Evolutionary conservation across 1,140 invertebrate genomes (phyloP).

Genomic region (Aphaenogaster rudis): DNA sequence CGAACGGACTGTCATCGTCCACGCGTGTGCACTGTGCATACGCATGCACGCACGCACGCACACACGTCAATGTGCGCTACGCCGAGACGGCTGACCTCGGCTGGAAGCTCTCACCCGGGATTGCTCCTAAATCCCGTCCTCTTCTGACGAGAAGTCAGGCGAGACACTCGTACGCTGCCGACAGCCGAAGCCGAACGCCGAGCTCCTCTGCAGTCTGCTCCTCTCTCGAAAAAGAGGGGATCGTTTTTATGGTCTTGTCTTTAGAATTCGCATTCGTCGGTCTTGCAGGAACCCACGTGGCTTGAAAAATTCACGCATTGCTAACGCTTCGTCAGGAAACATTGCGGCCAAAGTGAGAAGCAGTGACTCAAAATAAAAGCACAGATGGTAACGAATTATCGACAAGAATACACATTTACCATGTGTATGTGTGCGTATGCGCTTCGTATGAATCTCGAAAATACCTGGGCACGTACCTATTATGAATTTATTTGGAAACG

Average conservation of each 20-base stretch:
- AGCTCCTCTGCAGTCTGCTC: neutral
- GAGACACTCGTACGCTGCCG: neutral
- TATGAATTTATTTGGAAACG: too few relatives aligned
- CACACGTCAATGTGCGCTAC: neutral
- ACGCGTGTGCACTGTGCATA: neutral
- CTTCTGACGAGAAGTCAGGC: neutral
- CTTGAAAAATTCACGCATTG: neutral
- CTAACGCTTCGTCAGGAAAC: neutral
- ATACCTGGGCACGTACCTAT: too few relatives aligned
- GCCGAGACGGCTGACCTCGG: neutral
- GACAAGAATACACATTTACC: too few relatives aligned
- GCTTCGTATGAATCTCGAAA: neutral
- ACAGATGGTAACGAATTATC: too few relatives aligned
- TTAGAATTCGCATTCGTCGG: neutral
- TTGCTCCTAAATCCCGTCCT: neutral
- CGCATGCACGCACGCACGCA: neutral
- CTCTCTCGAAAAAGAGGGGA: neutral
- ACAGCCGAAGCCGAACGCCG: neutral
- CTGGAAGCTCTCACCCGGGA: neutral
- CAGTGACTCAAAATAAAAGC: too few relatives aligned
- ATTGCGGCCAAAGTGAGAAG: neutral
- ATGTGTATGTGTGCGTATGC: too few relatives aligned
- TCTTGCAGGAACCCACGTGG: neutral
- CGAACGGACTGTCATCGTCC: slow-evolving; percentile 5
- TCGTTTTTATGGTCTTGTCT: neutral